Evolutionary conservation across 2,113 vertebrate species (phyloP), one percentile per base, ranked within the genome.

Genomic region (Xiphophorus hellerii): DNA sequence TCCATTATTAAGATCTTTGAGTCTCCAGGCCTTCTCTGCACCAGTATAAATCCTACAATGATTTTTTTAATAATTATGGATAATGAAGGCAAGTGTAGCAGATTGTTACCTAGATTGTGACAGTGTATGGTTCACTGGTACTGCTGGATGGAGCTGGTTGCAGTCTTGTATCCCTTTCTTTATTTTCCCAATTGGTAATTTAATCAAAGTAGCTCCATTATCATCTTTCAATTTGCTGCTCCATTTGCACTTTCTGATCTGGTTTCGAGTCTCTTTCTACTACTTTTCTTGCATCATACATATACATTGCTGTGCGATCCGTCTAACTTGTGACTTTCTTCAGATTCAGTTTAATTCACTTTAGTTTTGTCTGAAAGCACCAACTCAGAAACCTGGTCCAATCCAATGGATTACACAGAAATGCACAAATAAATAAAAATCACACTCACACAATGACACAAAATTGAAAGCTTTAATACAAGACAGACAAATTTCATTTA

Each of bases 61-160:
- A 74, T 85, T 87, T 89, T 88, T 81, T 48, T 9, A 31, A 81
- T 88, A 81, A 71, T 15, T 33, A 5, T 14, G 29, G 63, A 82
- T 82, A 76, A 88, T 87, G 80, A 80, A 86, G 73, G 80, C 76
- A 37, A 3, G 71, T 66, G 20, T 83, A 74, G 8, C 54, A 37
- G 42, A 10, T 0, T 76, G 61, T 67, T 48, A 54, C 66, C 65
- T 29, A 76, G 51, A 82, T 72, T 66, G 27, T 54, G 62, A 25
- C 54, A 1, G 13, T 63, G 31, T 60, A 54, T 15, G 61, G 70
- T 70, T 77, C 73, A 69, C 33, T n/a, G 42, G 25, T 62, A 25
- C 20, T 48, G 27, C 30, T 61, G 12, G 9, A 35, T 75, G 48
- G 67, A 63, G 63, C 27, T 72, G 80, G 39, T 67, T 74, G n/a